Conservation (phyloP, 2,797 vertebrate species). For the Coregonus sp. region DNA sequence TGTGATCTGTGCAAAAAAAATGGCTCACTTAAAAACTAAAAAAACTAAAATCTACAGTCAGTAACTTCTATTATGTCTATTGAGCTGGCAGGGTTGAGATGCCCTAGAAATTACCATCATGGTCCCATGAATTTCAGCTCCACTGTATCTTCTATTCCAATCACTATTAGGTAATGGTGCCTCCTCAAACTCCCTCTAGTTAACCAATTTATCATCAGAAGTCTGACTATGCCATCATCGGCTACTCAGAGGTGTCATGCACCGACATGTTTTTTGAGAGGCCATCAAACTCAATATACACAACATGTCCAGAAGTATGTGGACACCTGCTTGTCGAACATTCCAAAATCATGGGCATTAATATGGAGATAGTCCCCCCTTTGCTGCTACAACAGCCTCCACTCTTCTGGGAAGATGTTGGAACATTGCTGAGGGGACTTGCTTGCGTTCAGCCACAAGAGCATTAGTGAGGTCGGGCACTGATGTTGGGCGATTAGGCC, state of each 20-base stretch:
- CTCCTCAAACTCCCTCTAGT: constrained; percentile 12
- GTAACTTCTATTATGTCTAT: constrained; percentile 30
- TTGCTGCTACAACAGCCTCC: too few species aligned
- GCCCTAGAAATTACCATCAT: constrained; percentile 25
- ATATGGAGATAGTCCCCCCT: too few species aligned
- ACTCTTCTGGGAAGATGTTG: too few species aligned
- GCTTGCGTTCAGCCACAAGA: too few species aligned
- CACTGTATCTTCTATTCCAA: constrained; percentile 1
- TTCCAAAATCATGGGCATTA: too few species aligned
- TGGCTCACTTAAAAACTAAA: constrained; percentile 45
- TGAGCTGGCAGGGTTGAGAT: constrained; percentile 19
- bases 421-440: too few species aligned
- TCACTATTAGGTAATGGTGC: constrained; percentile 15
- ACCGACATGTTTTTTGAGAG: background rate
- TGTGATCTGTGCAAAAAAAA: constrained; percentile 62
- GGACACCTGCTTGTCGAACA: too few species aligned
- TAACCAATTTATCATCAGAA: constrained; percentile 13
- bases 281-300: background rate
- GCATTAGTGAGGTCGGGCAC: too few species aligned
- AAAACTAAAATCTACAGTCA: constrained; percentile 31
- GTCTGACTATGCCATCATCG: constrained; percentile 17
- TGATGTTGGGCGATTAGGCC: too few species aligned
- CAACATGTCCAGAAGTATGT: too few species aligned
- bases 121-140: background rate
- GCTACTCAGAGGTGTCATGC: background rate